Base-by-base conservation (phyloP, 2,888 invertebrate genomes). In the Strigamia crassipes region DNA sequence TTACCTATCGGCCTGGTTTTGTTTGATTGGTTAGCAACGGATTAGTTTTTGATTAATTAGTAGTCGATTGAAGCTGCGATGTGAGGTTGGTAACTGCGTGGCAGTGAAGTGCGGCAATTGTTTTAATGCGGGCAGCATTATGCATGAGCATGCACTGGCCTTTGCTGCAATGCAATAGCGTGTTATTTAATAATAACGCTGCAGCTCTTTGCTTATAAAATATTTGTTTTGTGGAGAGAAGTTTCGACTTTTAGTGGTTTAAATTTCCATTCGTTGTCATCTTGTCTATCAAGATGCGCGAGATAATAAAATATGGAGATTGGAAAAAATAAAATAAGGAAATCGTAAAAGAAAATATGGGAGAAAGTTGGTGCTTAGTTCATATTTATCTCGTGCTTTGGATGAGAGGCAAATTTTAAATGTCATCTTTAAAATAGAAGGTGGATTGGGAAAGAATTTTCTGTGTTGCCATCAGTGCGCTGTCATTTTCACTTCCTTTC, bases 401-500 rank as follows among this genome's bases (percentile, higher is more conserved):
- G 46, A 46, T 4, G 23, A 66, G 18, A 21, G 18, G 21, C 21
- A n/a, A 13, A n/a, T 66, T 66, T 66, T 66, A 66, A 66, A 66
- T 66, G 21, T 66, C 61, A 66, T 66, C 61, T 66, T 66, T 66
- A 66, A 66, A 66, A 66, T 66, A 23, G 61, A 5, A 12, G 51
- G 61, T 23, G 61, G 61, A 66, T 66, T 15, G 61, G 1, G 23
- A n/a, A 51, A 51, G 15, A 66, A 21, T 66, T 66, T 66, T 66
- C 15, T 46, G 61, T 18, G 61, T 66, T 66, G 61, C 61, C 61
- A 66, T 66, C 61, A 66, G 61, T 66, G 61, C 18, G 61, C 61
- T 66, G 61, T 66, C 61, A 66, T 66, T 66, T 66, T 66, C 61
- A 66, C 61, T 66, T 66, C 61, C 61, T 66, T 66, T 66, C 61